Conservation (phyloP, 2,888 invertebrate genomes). For the Eristalis intricaria region DNA sequence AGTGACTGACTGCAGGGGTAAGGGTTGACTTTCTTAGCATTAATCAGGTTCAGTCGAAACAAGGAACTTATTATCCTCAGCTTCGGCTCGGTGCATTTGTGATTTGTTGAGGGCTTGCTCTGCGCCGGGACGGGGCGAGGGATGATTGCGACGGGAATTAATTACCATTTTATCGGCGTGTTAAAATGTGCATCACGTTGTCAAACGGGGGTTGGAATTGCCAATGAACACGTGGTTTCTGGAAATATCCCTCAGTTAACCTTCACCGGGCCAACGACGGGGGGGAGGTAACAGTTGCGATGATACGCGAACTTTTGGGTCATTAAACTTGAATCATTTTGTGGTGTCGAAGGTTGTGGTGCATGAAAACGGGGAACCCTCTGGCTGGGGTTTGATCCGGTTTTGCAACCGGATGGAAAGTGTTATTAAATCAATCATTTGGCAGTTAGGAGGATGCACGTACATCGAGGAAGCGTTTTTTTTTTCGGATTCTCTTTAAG, state of each 20-base stretch:
- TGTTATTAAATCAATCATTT: not conserved
- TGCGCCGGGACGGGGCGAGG: conserved; percentile 15
- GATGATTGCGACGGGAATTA: conserved; percentile 57
- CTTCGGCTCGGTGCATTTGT: conserved; percentile 47
- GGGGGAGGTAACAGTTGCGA: conserved; percentile 43
- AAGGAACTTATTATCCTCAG: conserved; percentile 56
- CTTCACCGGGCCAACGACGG: not conserved
- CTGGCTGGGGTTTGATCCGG: not conserved
- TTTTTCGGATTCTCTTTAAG: not conserved
- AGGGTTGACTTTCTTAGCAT: conserved; percentile 47
- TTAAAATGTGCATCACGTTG: conserved; percentile 73
- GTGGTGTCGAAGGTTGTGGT: conserved; percentile 20
- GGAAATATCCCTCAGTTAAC: not conserved
- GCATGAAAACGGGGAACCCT: not conserved
- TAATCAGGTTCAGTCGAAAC: conserved; percentile 72
- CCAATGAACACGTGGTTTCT: conserved; percentile 68
- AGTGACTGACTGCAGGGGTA: not conserved
- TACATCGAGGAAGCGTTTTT: not conserved
- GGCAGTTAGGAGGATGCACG: not conserved
- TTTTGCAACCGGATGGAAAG: not conserved
- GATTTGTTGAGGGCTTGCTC: conserved; percentile 55
- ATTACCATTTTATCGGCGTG: conserved; percentile 73
- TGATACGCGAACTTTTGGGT: conserved; percentile 46
- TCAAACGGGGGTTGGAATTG: conserved; percentile 32
- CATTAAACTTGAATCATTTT: conserved; percentile 54